Evolutionary conservation across 2,888 invertebrate species (phyloP).

Genomic region (Galerucella pusilla): DNA sequence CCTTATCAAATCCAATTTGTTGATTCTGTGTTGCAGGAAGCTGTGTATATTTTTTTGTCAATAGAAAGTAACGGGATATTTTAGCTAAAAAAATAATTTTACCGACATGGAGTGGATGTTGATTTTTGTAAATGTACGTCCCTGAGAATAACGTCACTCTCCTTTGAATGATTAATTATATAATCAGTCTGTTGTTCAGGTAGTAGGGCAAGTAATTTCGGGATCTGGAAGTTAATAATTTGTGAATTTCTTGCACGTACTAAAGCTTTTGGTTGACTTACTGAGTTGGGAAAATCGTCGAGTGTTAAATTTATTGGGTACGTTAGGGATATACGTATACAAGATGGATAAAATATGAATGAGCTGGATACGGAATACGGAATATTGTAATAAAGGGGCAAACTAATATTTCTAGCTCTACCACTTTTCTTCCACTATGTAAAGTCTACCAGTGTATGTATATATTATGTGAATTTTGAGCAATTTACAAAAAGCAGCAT

Average conservation of each 20-base stretch:
- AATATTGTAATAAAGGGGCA: neutral
- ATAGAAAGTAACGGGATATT: no score
- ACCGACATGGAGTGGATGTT: neutral
- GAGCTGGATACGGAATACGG: neutral
- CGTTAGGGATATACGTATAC: constrained; percentile 19
- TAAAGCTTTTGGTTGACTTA: constrained; percentile 29
- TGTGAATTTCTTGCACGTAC: constrained; percentile 35
- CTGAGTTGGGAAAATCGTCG: constrained; percentile 26
- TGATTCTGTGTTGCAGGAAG: no score
- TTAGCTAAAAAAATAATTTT: no score
- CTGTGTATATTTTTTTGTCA: no score
- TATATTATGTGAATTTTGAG: neutral
- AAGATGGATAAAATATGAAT: constrained; percentile 19
- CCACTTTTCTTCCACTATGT: neutral
- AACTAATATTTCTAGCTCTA: neutral
- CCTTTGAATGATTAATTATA: constrained; percentile 32
- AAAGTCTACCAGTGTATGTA: neutral
- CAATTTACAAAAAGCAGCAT: no score
- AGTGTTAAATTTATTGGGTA: constrained; percentile 25
- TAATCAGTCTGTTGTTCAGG: constrained; percentile 31
- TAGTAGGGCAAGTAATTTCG: constrained; percentile 27
- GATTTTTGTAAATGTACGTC: neutral
- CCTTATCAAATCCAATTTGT: no score
- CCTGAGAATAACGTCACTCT: constrained; percentile 16
- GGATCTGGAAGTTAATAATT: constrained; percentile 33